Conservation (phyloP, 2,888 invertebrate genomes). For the Pachymerium ferrugineum region DNA sequence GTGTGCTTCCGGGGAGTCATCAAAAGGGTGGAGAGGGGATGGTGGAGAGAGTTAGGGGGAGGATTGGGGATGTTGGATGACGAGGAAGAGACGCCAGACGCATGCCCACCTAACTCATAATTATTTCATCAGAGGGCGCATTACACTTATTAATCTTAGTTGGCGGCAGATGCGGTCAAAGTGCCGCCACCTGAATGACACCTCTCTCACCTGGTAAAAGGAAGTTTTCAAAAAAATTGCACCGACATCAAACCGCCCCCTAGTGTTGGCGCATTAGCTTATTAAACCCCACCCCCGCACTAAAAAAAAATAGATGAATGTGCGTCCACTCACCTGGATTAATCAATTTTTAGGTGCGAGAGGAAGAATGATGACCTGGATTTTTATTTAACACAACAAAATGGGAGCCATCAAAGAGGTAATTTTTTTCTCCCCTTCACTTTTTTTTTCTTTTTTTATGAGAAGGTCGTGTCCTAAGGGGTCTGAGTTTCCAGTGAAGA, state of each 20-base stretch:
- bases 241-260: background rate
- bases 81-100: conserved; percentile 1
- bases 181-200: conserved; percentile 8
- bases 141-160: conserved; percentile 13
- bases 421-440: too few species aligned
- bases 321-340: conserved; percentile 2
- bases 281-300: background rate
- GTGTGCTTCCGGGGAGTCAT: conserved; percentile 2
- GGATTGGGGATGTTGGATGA: too few species aligned
- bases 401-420: too few species aligned
- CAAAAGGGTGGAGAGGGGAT: background rate
- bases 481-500: background rate
- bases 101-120: conserved; percentile 1
- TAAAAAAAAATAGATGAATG: background rate
- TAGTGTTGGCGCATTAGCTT: conserved; percentile 3
- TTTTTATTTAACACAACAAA: too few species aligned
- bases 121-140: conserved; percentile 13
- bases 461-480: too few species aligned
- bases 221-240: conserved; percentile 2
- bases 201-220: too few species aligned
- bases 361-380: too few species aligned
- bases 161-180: conserved; percentile 13
- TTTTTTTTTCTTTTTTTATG: too few species aligned
- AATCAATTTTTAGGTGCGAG: background rate
- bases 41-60: too few species aligned